A percentile compares a stretch with the other conserved stretches of the same genome.
These are phyloP conservation scores for Trinectes maculatus DNA, from an alignment of 2,113 vertebrate genomes.

Conservation along the genomic window DNA sequence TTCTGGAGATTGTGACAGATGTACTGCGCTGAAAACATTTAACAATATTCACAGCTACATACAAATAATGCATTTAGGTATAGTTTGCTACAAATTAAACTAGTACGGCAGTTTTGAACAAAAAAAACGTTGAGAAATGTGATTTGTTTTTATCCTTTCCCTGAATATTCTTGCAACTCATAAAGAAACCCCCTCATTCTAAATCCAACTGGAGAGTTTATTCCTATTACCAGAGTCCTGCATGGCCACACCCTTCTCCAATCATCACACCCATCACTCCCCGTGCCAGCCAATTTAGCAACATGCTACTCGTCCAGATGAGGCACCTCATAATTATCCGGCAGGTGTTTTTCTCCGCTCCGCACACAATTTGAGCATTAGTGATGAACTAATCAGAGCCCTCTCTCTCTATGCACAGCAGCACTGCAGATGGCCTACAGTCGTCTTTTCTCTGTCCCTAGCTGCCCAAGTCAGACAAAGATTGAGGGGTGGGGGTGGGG, in stretches of 20 bases:
- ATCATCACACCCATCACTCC: conserved; percentile 8
- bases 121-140: background rate
- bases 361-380: conserved; percentile 28
- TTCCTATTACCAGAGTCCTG: background rate
- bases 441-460: conserved; percentile 37
- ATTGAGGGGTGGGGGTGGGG: conserved; percentile 28
- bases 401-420: conserved; percentile 29
- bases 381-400: conserved; percentile 48
- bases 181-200: background rate
- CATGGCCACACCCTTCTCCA: conserved; percentile 1
- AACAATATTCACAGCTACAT: no score
- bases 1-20: background rate
- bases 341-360: conserved; percentile 54
- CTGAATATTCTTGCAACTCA: background rate
- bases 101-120: background rate
- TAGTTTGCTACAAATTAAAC: background rate
- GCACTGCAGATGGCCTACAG: conserved; percentile 65
- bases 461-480: conserved; percentile 33
- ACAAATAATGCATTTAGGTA: background rate
- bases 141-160: background rate
- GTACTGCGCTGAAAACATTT: background rate
- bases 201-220: background rate
- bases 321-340: conserved; percentile 55
- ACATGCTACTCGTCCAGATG: conserved; percentile 51
- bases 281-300: conserved; percentile 28